Conservation (phyloP, 2,888 invertebrate species). For the Tolmerus cingulatus region DNA sequence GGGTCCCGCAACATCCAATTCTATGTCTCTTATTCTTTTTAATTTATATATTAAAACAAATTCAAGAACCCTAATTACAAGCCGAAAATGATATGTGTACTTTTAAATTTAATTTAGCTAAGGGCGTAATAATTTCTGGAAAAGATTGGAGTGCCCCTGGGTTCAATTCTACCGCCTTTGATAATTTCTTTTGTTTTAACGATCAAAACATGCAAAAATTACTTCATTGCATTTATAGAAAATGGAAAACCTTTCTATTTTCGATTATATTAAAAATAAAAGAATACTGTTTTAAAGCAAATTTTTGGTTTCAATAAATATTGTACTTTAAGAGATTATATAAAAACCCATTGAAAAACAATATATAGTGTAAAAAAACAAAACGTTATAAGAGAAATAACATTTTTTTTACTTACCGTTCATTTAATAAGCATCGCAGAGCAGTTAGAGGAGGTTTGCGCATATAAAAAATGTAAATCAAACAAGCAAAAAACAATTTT, state of each 20-base stretch:
- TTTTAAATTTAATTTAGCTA: too few relatives aligned
- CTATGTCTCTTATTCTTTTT: too few relatives aligned
- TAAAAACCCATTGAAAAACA: background rate
- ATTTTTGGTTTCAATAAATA: background rate
- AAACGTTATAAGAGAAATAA: background rate
- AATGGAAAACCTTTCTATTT: too few relatives aligned
- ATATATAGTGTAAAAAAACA: background rate
- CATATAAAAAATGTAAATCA: constrained; percentile 35
- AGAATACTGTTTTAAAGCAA: too few relatives aligned
- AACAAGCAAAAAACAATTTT: constrained; percentile 38
- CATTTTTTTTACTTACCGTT: constrained; percentile 20
- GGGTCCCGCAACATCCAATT: too few relatives aligned
- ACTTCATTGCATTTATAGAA: too few relatives aligned
- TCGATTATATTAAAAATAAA: too few relatives aligned
- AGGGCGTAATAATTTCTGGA: too few relatives aligned
- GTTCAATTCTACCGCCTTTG: background rate
- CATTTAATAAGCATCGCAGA: constrained; percentile 40
- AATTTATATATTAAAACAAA: too few relatives aligned
- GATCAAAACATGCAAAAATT: too few relatives aligned
- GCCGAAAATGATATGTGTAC: too few relatives aligned
- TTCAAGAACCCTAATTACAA: too few relatives aligned
- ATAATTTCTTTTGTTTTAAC: background rate
- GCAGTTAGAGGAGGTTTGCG: constrained; percentile 28
- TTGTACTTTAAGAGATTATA: background rate
- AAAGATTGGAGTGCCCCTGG: background rate